A percentile compares a stretch with the other conserved stretches of the same genome.
Conservation (phyloP, 2,113 vertebrate species). For the Coturnix japonica region DNA sequence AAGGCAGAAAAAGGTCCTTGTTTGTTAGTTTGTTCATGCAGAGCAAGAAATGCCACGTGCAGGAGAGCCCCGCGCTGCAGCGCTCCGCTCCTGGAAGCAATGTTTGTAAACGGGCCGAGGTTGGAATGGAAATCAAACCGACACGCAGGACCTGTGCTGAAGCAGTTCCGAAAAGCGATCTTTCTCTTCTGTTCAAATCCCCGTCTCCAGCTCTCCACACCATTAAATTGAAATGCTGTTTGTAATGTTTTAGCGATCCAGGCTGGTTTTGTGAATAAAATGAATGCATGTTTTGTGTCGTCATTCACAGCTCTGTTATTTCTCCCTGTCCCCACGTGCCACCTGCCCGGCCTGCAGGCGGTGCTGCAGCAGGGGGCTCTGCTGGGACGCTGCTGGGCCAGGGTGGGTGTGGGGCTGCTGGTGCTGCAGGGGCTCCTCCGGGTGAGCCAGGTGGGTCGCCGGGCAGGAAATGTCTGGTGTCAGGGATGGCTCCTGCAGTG, state of each 20-base stretch:
- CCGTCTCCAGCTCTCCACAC: constrained; percentile 80
- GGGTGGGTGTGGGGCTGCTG: too few relatives aligned
- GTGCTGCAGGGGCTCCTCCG: background rate
- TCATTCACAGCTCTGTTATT: constrained; percentile 86
- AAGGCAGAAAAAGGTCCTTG: constrained; percentile 24
- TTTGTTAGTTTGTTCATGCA: constrained; percentile 71
- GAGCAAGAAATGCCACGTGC: constrained; percentile 60
- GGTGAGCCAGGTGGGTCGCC: background rate
- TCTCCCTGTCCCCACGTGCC: constrained; percentile 70
- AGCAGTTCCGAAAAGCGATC: constrained; percentile 61
- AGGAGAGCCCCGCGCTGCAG: constrained; percentile 67
- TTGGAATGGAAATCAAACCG: constrained; percentile 60
- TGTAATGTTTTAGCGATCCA: constrained; percentile 99
- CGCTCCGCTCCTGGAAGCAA: constrained; percentile 74
- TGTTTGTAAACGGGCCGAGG: constrained; percentile 72
- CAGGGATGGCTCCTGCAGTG: background rate
- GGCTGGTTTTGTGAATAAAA: constrained; percentile 99
- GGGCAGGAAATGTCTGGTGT: background rate
- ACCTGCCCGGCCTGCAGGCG: too few relatives aligned
- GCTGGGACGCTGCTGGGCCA: too few relatives aligned
- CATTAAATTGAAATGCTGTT: constrained; percentile 95
- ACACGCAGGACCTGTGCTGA: constrained; percentile 70
- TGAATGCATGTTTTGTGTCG: constrained; percentile 99
- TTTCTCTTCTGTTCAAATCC: constrained; percentile 70
- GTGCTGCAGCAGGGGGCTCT: too few relatives aligned